Conservation (phyloP, 2,113 vertebrate species). For the Phalacrocorax aristotelis region DNA sequence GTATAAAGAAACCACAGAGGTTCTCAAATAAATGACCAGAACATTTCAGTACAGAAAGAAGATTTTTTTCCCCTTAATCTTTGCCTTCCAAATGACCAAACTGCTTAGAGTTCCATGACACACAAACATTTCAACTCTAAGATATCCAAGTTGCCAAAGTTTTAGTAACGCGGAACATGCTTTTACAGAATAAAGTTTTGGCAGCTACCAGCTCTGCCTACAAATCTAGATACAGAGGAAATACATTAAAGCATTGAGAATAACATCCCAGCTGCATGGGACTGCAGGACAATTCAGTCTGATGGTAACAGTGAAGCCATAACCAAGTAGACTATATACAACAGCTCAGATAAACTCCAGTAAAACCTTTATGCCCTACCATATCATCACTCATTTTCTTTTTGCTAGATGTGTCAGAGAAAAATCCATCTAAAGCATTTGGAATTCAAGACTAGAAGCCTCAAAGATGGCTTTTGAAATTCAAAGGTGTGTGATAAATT, state of each 20-base stretch:
- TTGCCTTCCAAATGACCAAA: neutral
- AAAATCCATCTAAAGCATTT: neutral
- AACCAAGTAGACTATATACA: neutral
- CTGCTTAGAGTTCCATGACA: neutral
- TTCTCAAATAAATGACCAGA: neutral
- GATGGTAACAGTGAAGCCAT: neutral
- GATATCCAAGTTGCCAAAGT: neutral
- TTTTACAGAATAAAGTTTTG: neutral
- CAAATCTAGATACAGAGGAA: neutral
- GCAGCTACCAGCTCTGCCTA: neutral
- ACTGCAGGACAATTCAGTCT: neutral
- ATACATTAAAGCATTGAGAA: neutral
- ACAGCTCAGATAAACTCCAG: neutral
- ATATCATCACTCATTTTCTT: neutral
- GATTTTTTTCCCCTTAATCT: neutral
- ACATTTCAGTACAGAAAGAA: neutral
- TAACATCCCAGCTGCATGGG: neutral
- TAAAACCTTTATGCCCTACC: neutral
- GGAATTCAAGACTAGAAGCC: neutral
- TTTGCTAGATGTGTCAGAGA: neutral
- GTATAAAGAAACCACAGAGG: neutral
- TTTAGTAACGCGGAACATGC: neutral
- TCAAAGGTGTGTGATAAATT: neutral
- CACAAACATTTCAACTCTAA: neutral
- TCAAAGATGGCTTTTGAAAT: conserved; percentile 8